phyloP scores from a whole-genome alignment of 1,140 invertebrate genomes.

The Tenebrio molitor region DNA sequence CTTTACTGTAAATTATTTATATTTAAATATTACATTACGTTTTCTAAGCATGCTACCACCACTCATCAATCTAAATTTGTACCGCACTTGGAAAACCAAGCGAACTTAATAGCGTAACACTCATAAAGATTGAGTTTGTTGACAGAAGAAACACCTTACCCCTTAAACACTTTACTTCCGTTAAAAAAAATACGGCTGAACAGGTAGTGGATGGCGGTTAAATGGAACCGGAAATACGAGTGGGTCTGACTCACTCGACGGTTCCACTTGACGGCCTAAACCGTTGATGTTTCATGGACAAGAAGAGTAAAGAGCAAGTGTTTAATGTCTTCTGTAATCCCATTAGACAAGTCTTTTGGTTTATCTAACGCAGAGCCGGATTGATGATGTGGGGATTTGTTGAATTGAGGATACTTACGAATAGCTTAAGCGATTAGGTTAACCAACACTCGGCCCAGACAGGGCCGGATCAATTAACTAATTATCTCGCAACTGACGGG shows the following conservation, averaged over 20 bases:
- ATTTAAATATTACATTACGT: no score
- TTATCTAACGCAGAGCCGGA: slow-evolving; percentile 12
- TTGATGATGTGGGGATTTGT: slow-evolving; percentile 30
- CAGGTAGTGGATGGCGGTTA: slow-evolving; percentile 32
- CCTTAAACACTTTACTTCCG: slow-evolving; percentile 30
- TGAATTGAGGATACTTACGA: slow-evolving; percentile 17
- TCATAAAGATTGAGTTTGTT: slow-evolving; percentile 29
- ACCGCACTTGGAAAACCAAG: background rate
- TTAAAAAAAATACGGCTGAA: slow-evolving; percentile 28
- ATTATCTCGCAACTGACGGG: background rate
- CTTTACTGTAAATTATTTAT: no score
- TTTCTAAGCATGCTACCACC: no score
- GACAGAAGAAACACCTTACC: slow-evolving; percentile 31
- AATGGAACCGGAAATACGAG: slow-evolving; percentile 33
- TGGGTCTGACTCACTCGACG: slow-evolving; percentile 18
- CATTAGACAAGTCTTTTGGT: slow-evolving; percentile 17
- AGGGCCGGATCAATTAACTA: slow-evolving; percentile 33
- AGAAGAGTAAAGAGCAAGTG: slow-evolving; percentile 26
- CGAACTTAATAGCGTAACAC: slow-evolving; percentile 13
- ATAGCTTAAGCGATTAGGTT: slow-evolving; percentile 20
- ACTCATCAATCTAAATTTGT: slow-evolving; percentile 39
- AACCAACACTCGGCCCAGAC: slow-evolving; percentile 21
- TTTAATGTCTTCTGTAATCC: slow-evolving; percentile 28
- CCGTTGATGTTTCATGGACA: slow-evolving; percentile 16
- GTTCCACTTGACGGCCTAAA: slow-evolving; percentile 32